These are phyloP conservation scores for Cecidostiba fungosa DNA, from an alignment of 2,888 invertebrate genomes.

Conservation along the genomic window DNA sequence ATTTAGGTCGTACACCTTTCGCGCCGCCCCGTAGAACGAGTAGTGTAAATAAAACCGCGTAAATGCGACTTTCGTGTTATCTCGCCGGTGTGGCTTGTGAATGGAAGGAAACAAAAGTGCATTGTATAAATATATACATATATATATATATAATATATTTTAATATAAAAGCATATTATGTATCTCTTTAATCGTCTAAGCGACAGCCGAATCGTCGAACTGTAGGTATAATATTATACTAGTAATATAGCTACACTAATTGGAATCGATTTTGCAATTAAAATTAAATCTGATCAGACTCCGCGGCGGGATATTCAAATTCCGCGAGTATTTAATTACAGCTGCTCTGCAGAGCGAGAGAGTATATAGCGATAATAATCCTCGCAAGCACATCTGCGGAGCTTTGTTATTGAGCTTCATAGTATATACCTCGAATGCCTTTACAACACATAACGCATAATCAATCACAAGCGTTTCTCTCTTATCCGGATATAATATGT, in stretches of 20 bases:
- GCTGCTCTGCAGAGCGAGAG: background rate
- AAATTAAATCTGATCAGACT: background rate
- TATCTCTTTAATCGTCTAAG: background rate
- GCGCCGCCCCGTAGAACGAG: slow-evolving; percentile 14
- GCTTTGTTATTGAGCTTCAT: too few relatives aligned
- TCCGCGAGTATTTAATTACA: slow-evolving; percentile 10
- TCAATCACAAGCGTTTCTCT: too few relatives aligned
- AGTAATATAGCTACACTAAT: background rate
- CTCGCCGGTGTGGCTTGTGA: background rate
- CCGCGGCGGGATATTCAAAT: background rate
- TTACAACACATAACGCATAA: too few relatives aligned
- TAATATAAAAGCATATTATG: too few relatives aligned
- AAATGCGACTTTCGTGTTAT: slow-evolving; percentile 55
- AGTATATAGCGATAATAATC: background rate
- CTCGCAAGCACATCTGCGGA: background rate
- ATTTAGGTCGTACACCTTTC: slow-evolving; percentile 41
- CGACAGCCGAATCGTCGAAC: background rate
- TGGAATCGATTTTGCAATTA: slow-evolving; percentile 19
- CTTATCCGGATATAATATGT: too few relatives aligned
- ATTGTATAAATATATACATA: background rate
- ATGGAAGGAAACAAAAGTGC: background rate
- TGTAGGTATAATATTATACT: background rate
- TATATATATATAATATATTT: background rate
- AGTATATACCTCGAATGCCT: too few relatives aligned
- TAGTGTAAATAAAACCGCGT: slow-evolving; percentile 45